Base-by-base conservation (phyloP, 2,113 vertebrate species). In the Phainopepla nitens region DNA sequence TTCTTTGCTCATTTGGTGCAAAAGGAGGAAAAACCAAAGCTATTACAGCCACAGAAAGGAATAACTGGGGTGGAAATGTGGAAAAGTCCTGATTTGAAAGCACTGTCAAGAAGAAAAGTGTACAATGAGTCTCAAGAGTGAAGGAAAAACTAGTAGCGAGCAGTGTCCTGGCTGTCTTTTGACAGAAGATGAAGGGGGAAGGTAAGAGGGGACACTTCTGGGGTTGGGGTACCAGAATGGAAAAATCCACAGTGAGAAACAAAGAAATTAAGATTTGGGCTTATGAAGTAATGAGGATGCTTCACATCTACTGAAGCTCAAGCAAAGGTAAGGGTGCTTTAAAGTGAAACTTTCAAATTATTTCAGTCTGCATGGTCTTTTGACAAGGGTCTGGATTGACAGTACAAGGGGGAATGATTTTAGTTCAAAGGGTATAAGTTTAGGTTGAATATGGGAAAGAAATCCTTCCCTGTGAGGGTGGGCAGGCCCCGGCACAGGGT, bases 381-480 rank as follows among this genome's bases (percentile, higher is more conserved):
- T 62, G 47, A 56, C 53, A 47, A 53, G 54, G 29, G 15, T 8
- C 41, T 62, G 56, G 15, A 33, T 10, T 49, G 56, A 39, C 61
- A 53, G 44, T 15, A 58, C 33, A 45, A 25, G 28, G 9, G 19
- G 8, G 19, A 36, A 75, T 24, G 39, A 23, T 60, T 82, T 89
- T 58, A 45, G 75, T 82, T 9, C 7, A 33, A 45, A 45, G 25
- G 49, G 2, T 0, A 0, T 31, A 68, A 68, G 11, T 60, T 82
- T 47, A 61, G 31, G 15, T 36, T 23, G 49, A 29, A 27, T 54
- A 15, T 49, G 22, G 60, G 54, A 54, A 69, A 76, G n/a, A 54
- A 83, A 54, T 69, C 17, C 11, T 41, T 53, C 21, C 17, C 35
- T 54, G 10, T 13, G 25, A 62, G 47, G 41, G 24, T n/a, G 25